These are phyloP conservation scores for Willowsia nigromaculata DNA, from an alignment of 2,888 invertebrate genomes.

Conservation along the genomic window DNA sequence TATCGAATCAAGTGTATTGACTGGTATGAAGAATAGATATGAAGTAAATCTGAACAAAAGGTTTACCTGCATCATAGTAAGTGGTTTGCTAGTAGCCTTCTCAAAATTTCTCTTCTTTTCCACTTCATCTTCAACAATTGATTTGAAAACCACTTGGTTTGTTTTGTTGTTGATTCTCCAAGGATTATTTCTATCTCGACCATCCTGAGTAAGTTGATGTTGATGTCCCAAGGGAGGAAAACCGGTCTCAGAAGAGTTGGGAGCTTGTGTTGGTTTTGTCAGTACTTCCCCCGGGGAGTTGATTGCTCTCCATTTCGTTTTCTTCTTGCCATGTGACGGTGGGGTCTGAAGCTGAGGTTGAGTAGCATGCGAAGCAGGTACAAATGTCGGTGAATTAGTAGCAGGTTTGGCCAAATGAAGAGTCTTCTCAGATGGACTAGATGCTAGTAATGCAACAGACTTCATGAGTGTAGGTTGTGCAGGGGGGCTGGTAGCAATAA, in stretches of 20 bases:
- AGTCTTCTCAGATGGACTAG: neutral
- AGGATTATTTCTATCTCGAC: constrained; percentile 72
- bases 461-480: neutral
- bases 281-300: constrained; percentile 11
- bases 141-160: constrained; percentile 79
- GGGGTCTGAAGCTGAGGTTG: neutral
- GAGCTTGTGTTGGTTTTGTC: neutral
- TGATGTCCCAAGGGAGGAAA: neutral
- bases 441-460: neutral
- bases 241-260: neutral
- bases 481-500: neutral
- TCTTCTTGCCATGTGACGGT: constrained; percentile 52
- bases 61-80: constrained; percentile 89
- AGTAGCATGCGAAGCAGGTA: neutral
- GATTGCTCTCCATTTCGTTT: constrained; percentile 75
- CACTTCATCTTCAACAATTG: constrained; percentile 88
- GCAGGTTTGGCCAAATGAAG: neutral
- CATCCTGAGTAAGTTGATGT: constrained; percentile 39
- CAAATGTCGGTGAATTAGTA: neutral
- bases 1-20: neutral
- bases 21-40: neutral
- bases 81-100: constrained; percentile 87
- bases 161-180: constrained; percentile 64
- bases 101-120: constrained; percentile 87
- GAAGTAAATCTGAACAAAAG: neutral